phyloP scores from a whole-genome alignment of 2,797 vertebrate genomes.

The Podarcis lilfordi region DNA sequence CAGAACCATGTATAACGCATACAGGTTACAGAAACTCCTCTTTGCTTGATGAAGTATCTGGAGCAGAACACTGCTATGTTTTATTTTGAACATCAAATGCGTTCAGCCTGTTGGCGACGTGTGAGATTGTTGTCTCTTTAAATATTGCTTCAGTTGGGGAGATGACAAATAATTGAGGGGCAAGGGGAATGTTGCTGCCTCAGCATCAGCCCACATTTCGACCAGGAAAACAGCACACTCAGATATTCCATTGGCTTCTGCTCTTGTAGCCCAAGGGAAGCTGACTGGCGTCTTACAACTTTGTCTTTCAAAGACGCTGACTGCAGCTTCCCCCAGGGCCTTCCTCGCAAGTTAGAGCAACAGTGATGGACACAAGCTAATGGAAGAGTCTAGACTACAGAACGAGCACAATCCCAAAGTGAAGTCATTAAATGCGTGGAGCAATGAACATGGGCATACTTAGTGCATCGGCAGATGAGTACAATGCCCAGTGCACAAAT shows the following conservation, averaged over 20 bases:
- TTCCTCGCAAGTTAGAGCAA: neutral
- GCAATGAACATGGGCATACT: neutral
- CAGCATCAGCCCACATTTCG: neutral
- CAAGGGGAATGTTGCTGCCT: neutral
- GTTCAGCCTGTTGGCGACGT: neutral
- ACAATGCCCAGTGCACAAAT: neutral
- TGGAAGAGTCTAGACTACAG: neutral
- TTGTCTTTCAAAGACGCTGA: neutral
- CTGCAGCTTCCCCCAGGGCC: neutral
- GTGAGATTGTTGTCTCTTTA: neutral
- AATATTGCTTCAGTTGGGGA: neutral
- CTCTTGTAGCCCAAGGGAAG: neutral
- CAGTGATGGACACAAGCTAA: neutral
- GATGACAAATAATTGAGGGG: neutral
- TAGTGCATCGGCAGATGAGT: neutral
- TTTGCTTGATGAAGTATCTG: neutral
- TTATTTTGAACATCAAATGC: neutral
- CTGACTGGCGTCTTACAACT: neutral
- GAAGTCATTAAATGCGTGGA: neutral
- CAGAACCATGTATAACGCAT: neutral
- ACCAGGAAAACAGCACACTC: neutral
- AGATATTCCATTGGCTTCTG: neutral
- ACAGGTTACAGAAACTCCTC: neutral
- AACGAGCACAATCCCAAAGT: conserved; percentile 8
- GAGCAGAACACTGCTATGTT: neutral